Base-by-base conservation (phyloP, 2,113 vertebrate species). In the Furnarius figulus region DNA sequence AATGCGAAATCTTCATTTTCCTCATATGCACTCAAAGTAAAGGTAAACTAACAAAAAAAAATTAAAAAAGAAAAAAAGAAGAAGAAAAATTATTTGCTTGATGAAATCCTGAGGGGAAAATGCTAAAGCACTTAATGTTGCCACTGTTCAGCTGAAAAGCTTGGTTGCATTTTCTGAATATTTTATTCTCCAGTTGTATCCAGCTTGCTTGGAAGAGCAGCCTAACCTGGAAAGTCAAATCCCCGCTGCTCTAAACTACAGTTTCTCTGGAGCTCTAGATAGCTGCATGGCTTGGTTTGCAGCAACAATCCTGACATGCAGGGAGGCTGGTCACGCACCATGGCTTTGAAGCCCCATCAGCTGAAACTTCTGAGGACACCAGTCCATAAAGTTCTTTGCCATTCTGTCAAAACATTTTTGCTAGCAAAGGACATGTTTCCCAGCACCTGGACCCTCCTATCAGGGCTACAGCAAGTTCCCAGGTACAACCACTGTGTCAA, bases 1-100 rank as follows among this genome's bases (percentile, higher is more conserved):
- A 80, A 81, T 40, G 37, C n/a, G 65, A 90, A 90, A 86, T 56
- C 40, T 86, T 77, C 12, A 61, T 89, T 88, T 86, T 56, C 47
- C 46, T 88, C 55, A 37, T 47, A 65, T 28, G 66, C 5, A 80
- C 46, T 14, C 66, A 79, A 78, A 89, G 7, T 33, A 87, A 80
- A 74, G 40, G 25, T 30, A 78, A 87, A 49, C 13, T 73, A 30
- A 72, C 4, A 3, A 24, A 9, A 63, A 33, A n/a, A 65, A 37
- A 6, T 33, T n/a, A 63, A 40, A 40, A 40, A 40, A 40, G 40
- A 40, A 25, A 6, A 67, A 2, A 3, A n/a, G n/a, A 14, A 56
- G 35, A n/a, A 70, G 9, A 17, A n/a, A 6, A 0, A 23, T 31
- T 4, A 30, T 2, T 83, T 77, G 5, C 23, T 52, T 44, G 33